A percentile compares a stretch with the other conserved stretches of the same genome.
Evolutionary conservation across 1,140 invertebrate genomes (phyloP).

Genomic region (Drosophila biarmipes): DNA sequence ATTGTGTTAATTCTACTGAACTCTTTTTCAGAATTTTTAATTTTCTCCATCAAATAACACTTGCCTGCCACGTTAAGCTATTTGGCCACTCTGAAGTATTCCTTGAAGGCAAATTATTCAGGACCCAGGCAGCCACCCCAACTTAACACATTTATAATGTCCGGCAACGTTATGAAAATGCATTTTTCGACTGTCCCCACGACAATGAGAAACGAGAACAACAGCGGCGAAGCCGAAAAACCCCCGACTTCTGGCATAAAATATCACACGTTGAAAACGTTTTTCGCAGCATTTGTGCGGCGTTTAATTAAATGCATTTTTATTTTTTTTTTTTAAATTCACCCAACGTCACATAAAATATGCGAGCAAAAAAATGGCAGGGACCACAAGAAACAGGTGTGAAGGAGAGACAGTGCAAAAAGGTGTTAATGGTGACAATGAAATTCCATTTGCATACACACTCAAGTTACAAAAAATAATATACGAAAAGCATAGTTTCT

Average conservation of each 20-base stretch:
- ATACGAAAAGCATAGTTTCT: slow-evolving; percentile 52
- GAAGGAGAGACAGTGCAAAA: slow-evolving; percentile 63
- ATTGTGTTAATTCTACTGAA: not conserved
- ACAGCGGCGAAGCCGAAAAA: slow-evolving; percentile 10
- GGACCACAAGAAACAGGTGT: slow-evolving; percentile 55
- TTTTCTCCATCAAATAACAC: not conserved
- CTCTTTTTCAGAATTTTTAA: not conserved
- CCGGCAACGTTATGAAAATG: slow-evolving; percentile 37
- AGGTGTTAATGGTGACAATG: slow-evolving; percentile 80
- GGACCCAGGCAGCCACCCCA: not conserved
- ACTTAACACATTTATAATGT: slow-evolving; percentile 39
- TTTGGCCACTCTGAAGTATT: not conserved
- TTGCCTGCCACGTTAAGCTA: not conserved
- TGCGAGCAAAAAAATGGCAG: slow-evolving; percentile 34
- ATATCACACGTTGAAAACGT: slow-evolving; percentile 68
- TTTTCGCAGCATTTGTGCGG: slow-evolving; percentile 75
- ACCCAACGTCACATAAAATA: slow-evolving; percentile 73
- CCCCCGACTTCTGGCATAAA: slow-evolving; percentile 54
- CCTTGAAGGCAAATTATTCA: not conserved
- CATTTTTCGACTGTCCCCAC: slow-evolving; percentile 20
- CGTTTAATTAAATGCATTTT: slow-evolving; percentile 81
- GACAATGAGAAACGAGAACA: slow-evolving; percentile 38
- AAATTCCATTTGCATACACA: slow-evolving; percentile 77
- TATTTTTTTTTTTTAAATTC: slow-evolving; percentile 47
- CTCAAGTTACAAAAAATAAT: slow-evolving; percentile 46